phyloP scores from a whole-genome alignment of 2,113 vertebrate species.

The Cynoglossus semilaevis region DNA sequence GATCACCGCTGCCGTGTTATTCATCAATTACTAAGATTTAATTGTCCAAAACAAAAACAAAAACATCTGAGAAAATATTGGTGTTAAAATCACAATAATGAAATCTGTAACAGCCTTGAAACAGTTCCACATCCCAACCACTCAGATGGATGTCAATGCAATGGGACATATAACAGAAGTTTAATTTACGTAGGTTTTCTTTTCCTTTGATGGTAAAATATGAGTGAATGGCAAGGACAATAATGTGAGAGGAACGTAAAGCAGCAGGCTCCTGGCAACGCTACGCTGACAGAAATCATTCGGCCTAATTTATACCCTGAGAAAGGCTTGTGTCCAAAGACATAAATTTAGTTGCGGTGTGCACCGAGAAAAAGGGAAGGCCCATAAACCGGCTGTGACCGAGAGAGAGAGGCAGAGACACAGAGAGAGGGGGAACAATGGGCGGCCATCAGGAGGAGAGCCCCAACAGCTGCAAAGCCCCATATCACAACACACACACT shows the following conservation, averaged over 20 bases:
- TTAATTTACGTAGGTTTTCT: background rate
- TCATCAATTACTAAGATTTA: too few relatives aligned
- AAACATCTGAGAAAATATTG: too few relatives aligned
- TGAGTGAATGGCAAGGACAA: conserved; percentile 41
- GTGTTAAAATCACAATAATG: too few relatives aligned
- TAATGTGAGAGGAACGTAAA: conserved; percentile 47
- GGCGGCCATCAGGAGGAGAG: conserved; percentile 65
- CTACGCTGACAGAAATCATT: conserved; percentile 55
- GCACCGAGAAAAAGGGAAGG: conserved; percentile 52
- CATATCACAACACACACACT: conserved; percentile 42
- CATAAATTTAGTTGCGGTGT: conserved; percentile 68
- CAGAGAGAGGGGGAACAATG: conserved; percentile 63
- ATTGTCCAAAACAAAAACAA: too few relatives aligned
- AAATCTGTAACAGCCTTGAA: too few relatives aligned
- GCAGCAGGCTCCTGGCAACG: conserved; percentile 46
- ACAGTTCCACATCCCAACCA: background rate
- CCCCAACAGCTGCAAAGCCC: conserved; percentile 69
- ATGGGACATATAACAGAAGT: background rate
- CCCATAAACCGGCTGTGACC: conserved; percentile 61
- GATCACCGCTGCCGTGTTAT: too few relatives aligned
- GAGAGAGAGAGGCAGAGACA: conserved; percentile 21
- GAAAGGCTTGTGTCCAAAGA: conserved; percentile 67
- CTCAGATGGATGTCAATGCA: background rate
- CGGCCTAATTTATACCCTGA: conserved; percentile 71
- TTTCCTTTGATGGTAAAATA: conserved; percentile 35